These are phyloP conservation scores for Mnemiopsis leidyi DNA, from an alignment of 37 sponge, comb jelly and placozoan genomes.

Conservation along the genomic window DNA sequence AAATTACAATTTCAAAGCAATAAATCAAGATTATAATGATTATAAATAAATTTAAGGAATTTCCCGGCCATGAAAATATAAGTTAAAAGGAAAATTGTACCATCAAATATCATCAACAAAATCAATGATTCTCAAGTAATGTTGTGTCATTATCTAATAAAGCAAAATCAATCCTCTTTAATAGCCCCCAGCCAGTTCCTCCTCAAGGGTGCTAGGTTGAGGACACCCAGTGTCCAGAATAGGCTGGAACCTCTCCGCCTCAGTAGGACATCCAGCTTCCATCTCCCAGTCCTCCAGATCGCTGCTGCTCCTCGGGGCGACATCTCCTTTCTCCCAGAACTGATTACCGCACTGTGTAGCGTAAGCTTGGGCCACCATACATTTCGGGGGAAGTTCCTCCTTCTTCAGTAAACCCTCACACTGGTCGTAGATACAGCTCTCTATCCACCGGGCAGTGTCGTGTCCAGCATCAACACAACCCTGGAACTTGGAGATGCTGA, in stretches of 20 bases:
- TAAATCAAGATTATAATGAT: not conserved
- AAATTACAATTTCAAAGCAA: not conserved
- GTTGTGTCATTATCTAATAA: not conserved
- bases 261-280: conserved; percentile 8
- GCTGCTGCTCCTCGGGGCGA: not conserved
- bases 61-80: no score
- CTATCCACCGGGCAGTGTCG: conserved; percentile 15
- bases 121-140: not conserved
- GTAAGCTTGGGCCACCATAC: conserved; percentile 62
- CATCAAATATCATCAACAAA: not conserved
- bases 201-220: not conserved
- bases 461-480: not conserved
- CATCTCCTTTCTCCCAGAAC: not conserved
- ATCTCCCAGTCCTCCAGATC: conserved; percentile 5
- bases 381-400: not conserved
- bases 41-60: no score
- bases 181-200: not conserved
- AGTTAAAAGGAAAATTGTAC: no score
- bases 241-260: not conserved
- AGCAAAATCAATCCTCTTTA: no score
- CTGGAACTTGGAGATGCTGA: not conserved
- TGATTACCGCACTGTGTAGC: not conserved
- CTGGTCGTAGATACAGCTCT: conserved; percentile 5
- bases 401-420: conserved; percentile 3
- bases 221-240: conserved; percentile 44